Evolutionary conservation across 2,797 vertebrate species (phyloP).

Genomic region (Garrulus glandarius): DNA sequence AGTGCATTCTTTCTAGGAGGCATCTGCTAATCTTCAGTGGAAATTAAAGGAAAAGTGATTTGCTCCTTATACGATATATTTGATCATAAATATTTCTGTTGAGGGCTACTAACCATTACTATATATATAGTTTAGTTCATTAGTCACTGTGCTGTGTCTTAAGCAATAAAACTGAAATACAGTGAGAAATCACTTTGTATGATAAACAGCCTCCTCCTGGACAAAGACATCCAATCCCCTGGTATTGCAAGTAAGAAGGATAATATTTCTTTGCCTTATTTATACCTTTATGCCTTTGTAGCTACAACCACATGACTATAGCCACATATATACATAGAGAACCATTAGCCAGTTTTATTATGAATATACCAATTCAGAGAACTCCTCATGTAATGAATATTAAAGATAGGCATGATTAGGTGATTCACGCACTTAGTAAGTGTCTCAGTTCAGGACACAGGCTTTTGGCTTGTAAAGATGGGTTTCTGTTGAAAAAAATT

Average conservation of each 20-base stretch:
- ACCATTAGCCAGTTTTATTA: neutral
- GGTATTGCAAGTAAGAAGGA: neutral
- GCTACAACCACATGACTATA: neutral
- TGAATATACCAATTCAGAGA: neutral
- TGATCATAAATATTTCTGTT: neutral
- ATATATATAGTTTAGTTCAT: neutral
- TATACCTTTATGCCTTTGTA: neutral
- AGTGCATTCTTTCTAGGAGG: neutral
- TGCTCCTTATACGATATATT: neutral
- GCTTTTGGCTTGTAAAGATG: neutral
- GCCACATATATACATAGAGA: neutral
- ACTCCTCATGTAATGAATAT: neutral
- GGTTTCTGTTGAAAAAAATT: neutral
- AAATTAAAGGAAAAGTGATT: neutral
- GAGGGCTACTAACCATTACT: neutral
- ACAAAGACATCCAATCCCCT: neutral
- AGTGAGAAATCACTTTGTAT: neutral
- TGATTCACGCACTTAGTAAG: neutral
- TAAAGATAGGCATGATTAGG: neutral
- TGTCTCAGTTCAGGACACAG: neutral
- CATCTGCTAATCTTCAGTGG: neutral
- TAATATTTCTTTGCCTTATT: neutral
- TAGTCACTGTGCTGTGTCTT: neutral
- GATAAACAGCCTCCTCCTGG: neutral
- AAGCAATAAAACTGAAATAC: neutral